These are phyloP conservation scores for Styela clava DNA, from an alignment of 23 tunicate species.

Conservation along the genomic window DNA sequence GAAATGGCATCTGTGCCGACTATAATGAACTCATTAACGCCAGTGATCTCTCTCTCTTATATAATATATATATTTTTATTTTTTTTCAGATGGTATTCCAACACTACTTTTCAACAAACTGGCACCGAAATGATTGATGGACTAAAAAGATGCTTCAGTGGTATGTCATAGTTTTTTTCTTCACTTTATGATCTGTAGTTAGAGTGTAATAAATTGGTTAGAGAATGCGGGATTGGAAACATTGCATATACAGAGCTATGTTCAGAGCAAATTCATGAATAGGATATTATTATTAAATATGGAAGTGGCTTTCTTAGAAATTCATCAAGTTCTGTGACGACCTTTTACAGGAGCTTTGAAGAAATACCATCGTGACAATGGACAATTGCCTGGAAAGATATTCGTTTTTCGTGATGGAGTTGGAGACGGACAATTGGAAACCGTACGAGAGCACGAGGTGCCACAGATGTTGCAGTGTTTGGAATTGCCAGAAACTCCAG, in stretches of 20 bases:
- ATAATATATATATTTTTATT: too few relatives aligned
- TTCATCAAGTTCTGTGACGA: too few relatives aligned
- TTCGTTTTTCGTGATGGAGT: conserved; percentile 95
- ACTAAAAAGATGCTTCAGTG: conserved; percentile 60
- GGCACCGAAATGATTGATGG: conserved; percentile 77
- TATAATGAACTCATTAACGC: too few relatives aligned
- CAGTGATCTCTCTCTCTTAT: too few relatives aligned
- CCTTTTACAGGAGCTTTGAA: conserved; percentile 52
- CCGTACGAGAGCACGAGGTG: conserved; percentile 78
- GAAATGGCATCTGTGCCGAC: too few relatives aligned
- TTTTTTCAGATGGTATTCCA: conserved; percentile 71
- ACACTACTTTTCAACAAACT: conserved; percentile 69
- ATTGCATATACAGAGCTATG: background rate
- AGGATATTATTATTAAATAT: too few relatives aligned
- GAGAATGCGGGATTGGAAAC: background rate
- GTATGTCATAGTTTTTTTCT: conserved; percentile 40
- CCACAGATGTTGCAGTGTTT: conserved; percentile 68
- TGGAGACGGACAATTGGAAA: conserved; percentile 90
- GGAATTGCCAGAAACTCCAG: conserved; percentile 25
- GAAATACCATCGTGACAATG: conserved; percentile 50
- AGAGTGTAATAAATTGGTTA: background rate
- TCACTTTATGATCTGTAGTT: background rate
- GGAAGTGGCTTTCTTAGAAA: too few relatives aligned
- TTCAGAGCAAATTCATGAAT: background rate
- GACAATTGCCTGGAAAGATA: conserved; percentile 39